These are phyloP conservation scores for Psittacula derbiana DNA, from an alignment of 2,797 vertebrate species.

Conservation along the genomic window DNA sequence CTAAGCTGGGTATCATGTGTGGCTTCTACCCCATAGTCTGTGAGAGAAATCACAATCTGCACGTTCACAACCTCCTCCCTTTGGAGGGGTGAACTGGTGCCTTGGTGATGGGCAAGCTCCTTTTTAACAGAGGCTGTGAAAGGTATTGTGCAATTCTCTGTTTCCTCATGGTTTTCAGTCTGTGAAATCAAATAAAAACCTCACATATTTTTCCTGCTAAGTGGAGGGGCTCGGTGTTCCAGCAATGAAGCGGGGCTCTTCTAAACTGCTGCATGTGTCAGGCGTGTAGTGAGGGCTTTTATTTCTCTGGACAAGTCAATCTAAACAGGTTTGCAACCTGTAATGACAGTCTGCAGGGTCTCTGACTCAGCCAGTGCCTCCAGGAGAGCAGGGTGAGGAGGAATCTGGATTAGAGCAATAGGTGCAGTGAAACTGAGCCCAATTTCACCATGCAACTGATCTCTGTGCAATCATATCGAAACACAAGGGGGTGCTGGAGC, in stretches of 20 bases:
- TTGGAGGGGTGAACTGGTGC: neutral
- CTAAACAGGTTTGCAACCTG: neutral
- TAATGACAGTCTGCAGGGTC: neutral
- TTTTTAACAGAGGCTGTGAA: neutral
- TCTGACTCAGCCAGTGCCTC: neutral
- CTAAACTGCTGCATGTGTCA: neutral
- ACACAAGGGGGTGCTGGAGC: neutral
- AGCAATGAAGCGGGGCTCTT: neutral
- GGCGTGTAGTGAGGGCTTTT: accelerated
- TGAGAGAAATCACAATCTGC: neutral
- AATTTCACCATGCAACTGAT: neutral
- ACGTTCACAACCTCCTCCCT: accelerated
- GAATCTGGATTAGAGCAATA: neutral
- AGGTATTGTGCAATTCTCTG: neutral
- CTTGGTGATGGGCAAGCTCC: accelerated
- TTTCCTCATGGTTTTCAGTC: accelerated
- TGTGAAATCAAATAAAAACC: neutral
- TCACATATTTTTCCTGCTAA: accelerated
- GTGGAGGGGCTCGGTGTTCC: neutral
- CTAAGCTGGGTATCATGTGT: neutral
- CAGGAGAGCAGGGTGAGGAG: neutral
- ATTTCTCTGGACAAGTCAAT: neutral
- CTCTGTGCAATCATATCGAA: neutral
- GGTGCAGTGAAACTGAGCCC: neutral
- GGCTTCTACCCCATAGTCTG: neutral